A percentile compares a stretch with the other conserved stretches of the same genome.
Evolutionary conservation across 2,113 vertebrate genomes (phyloP).

Genomic region (Cariama cristata): DNA sequence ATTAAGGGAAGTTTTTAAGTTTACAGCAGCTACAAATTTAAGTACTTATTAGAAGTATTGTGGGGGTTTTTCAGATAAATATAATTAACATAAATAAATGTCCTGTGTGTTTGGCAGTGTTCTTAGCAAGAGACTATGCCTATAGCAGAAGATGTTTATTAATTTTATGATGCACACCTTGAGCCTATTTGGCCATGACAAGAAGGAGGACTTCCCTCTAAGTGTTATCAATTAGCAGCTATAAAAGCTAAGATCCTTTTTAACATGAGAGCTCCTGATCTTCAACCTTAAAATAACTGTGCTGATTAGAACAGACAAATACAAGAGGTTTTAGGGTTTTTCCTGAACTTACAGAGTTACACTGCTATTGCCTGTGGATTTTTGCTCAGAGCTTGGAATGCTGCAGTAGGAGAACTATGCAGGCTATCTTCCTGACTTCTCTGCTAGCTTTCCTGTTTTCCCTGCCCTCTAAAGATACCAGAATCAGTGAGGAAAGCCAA

Average conservation of each 20-base stretch:
- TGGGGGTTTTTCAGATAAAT: neutral
- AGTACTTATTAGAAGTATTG: neutral
- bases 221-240: neutral
- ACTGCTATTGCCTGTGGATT: neutral
- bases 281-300: neutral
- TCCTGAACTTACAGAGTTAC: neutral
- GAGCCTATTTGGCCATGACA: neutral
- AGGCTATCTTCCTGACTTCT: neutral
- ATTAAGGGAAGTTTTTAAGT: slow-evolving; percentile 33
- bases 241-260: neutral
- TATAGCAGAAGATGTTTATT: neutral
- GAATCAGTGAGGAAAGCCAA: neutral
- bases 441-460: neutral
- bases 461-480: neutral
- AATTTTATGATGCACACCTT: neutral
- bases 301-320: neutral
- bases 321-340: neutral
- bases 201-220: neutral
- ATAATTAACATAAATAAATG: neutral
- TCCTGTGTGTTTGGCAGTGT: neutral
- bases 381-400: neutral
- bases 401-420: neutral
- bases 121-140: neutral
- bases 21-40: slow-evolving; percentile 53
- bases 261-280: neutral